Evolutionary conservation across 2,113 vertebrate species (phyloP).

Genomic region (Oxyura jamaicensis): DNA sequence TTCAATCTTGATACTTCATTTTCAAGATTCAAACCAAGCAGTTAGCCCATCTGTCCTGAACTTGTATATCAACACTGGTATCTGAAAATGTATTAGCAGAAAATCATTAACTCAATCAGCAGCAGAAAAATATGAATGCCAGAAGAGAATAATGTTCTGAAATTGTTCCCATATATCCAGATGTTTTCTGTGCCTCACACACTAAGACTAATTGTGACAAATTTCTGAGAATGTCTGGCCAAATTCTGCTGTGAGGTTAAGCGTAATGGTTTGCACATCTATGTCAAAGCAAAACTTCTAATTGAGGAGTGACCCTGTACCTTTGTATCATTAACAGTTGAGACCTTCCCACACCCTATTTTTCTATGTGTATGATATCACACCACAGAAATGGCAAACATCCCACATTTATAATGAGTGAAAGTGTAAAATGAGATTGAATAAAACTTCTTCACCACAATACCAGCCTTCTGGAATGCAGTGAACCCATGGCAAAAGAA

Average conservation of each 20-base stretch:
- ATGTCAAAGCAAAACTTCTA: neutral
- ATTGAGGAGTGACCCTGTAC: neutral
- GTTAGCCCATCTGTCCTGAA: neutral
- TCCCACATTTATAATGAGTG: neutral
- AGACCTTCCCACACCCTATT: neutral
- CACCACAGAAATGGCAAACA: neutral
- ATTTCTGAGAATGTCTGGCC: neutral
- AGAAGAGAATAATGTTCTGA: neutral
- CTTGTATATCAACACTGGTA: neutral
- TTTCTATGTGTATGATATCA: neutral
- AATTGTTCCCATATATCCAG: neutral
- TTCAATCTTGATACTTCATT: neutral
- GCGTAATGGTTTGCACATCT: neutral
- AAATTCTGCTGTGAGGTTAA: neutral
- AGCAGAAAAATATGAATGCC: neutral
- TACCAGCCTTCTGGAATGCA: neutral
- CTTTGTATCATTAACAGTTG: neutral
- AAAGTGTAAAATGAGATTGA: neutral
- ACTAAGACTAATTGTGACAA: neutral
- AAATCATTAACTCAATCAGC: neutral
- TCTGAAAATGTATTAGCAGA: neutral
- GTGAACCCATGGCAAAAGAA: neutral
- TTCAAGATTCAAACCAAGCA: conserved; percentile 5
- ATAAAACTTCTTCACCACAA: neutral
- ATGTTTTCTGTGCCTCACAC: neutral